phyloP scores from a whole-genome alignment of 2,888 invertebrate species.

The Scelioninae gen. 1 region DNA sequence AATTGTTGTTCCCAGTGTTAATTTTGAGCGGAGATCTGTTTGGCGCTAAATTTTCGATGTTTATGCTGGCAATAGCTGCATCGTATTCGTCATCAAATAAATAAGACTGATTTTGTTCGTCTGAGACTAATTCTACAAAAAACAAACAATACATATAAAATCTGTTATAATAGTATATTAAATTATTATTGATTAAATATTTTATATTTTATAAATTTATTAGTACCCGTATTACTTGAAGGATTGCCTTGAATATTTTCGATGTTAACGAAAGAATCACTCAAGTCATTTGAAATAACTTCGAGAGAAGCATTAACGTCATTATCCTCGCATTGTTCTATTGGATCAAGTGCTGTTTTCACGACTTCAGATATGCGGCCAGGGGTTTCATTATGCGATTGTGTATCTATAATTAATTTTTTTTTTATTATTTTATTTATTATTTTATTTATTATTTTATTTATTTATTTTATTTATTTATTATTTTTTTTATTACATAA shows the following conservation, averaged over 20 bases:
- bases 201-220: background rate
- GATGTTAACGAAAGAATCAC: slow-evolving; percentile 18
- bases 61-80: slow-evolving; percentile 19
- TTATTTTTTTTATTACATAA: background rate
- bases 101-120: background rate
- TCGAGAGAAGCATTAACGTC: slow-evolving; percentile 22
- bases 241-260: slow-evolving; percentile 15
- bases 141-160: slow-evolving; percentile 12
- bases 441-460: too few species aligned
- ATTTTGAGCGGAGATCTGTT: slow-evolving; percentile 20
- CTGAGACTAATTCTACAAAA: slow-evolving; percentile 11
- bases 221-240: slow-evolving; percentile 18
- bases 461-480: too few species aligned
- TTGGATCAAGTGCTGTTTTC: slow-evolving; percentile 3
- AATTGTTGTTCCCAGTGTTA: slow-evolving; percentile 9
- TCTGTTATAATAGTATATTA: slow-evolving; percentile 1
- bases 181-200: background rate
- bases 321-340: slow-evolving; percentile 14
- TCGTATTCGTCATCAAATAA: background rate
- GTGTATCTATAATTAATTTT: slow-evolving; percentile 1
- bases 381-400: slow-evolving; percentile 25
- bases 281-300: slow-evolving; percentile 17
- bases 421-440: too few species aligned
- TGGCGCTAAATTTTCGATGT: slow-evolving; percentile 13
- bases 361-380: slow-evolving; percentile 7